Evolutionary conservation across 1,140 invertebrate genomes (phyloP), one percentile per base, ranked within the genome.

Genomic region (Dreissena polymorpha): DNA sequence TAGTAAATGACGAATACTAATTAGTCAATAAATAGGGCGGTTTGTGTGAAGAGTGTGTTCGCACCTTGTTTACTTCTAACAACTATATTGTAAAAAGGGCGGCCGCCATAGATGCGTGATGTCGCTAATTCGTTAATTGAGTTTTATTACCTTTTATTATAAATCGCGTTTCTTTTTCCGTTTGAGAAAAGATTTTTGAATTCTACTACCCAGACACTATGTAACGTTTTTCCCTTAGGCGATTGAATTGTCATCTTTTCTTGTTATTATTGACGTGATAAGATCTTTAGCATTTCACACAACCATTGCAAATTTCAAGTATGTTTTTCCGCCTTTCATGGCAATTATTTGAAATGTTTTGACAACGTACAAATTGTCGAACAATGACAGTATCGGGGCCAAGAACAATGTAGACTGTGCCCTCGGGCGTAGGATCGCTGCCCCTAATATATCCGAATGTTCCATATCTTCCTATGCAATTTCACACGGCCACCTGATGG

Each of bases 221-320:
- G 39, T 8, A 39, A 39, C 39, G 8, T 39, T 39, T 39, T 39
- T 2, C 39, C 39, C 39, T 39, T 39, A 5, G 39, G 39, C 39
- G 8, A 39, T 23, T 60, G 16, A 2, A 18, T n/a, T 60, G 57
- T 60, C 57, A 60, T 23, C 21, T 60, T 60, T 60, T 23, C 16
- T 2, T 23, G 57, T 60, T 60, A n/a, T 12, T 60, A 23, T 60
- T 60, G 21, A 60, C 57, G 21, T n/a, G 57, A 60, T 60, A 60
- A 60, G 21, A 60, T 60, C 57, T 60, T n/a, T n/a, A n/a, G 21
- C 57, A 60, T 60, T 60, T 60, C 57, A 60, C 57, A 60, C 21
- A n/a, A 18, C 16, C 57, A 23, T 60, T 18, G 57, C 16, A 23
- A 60, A 60, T 60, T 60, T 60, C 57, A 60, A 60, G 16, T 23